A percentile compares a stretch with the other conserved stretches of the same genome.
Conservation (phyloP, 2,113 vertebrate genomes). For the Oenanthe oenanthe region DNA sequence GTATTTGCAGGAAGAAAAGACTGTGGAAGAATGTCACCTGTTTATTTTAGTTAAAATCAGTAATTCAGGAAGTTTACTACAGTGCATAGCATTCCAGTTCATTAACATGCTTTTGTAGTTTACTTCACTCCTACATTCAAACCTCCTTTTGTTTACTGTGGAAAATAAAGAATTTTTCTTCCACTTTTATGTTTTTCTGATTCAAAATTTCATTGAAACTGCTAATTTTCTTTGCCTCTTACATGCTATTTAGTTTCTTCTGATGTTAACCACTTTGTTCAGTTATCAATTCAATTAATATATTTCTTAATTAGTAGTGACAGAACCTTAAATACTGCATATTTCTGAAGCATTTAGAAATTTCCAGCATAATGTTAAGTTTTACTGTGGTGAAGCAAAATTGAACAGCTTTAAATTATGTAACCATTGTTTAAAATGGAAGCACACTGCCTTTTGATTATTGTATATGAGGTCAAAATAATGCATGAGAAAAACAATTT, state of each 20-base stretch:
- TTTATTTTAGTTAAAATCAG: not conserved
- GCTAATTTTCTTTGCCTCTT: not conserved
- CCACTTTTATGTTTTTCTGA: not conserved
- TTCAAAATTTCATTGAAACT: constrained; percentile 31
- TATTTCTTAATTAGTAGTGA: not conserved
- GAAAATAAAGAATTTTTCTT: not conserved
- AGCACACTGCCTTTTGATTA: not conserved
- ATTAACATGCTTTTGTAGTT: not conserved
- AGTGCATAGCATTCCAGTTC: not conserved
- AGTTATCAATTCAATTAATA: constrained; percentile 48
- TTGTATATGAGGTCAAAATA: not conserved
- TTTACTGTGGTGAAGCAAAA: not conserved
- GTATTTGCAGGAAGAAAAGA: not conserved
- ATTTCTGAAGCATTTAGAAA: not conserved
- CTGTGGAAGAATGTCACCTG: not conserved
- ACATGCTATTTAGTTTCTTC: not conserved
- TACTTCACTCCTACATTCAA: not conserved
- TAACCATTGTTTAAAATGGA: not conserved
- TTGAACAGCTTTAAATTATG: not conserved
- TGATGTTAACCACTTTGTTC: constrained; percentile 45
- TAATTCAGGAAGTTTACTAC: not conserved
- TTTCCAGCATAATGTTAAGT: not conserved
- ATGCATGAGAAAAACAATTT: not conserved
- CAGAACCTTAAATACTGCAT: not conserved
- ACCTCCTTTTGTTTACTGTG: not conserved